These are phyloP conservation scores for Bradynema listronoti DNA, from an alignment of 1,140 invertebrate species.

Conservation along the genomic window DNA sequence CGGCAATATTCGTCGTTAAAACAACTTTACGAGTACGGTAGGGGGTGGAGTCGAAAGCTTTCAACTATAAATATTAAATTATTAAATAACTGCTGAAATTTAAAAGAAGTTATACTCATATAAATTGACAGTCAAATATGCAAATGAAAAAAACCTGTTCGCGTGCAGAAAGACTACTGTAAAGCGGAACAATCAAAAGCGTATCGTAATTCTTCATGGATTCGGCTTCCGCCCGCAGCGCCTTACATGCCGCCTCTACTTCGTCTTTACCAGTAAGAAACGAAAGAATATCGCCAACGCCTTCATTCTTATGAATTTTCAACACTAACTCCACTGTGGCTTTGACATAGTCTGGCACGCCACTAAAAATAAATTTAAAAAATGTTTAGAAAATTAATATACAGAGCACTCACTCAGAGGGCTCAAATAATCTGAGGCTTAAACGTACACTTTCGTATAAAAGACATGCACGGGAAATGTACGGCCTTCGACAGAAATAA, in stretches of 20 bases:
- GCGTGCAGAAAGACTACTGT: slow-evolving; percentile 75
- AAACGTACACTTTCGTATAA: slow-evolving; percentile 66
- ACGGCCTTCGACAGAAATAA: slow-evolving; percentile 80
- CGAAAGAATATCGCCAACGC: slow-evolving; percentile 75
- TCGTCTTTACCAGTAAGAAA: slow-evolving; percentile 93
- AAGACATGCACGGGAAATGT: slow-evolving; percentile 79
- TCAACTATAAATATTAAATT: slow-evolving; percentile 65
- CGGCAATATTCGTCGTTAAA: slow-evolving; percentile 91
- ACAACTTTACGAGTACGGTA: slow-evolving; percentile 76
- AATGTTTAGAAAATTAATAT: background rate
- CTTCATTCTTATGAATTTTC: slow-evolving; percentile 78
- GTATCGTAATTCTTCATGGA: slow-evolving; percentile 63
- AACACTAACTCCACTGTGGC: slow-evolving; percentile 76
- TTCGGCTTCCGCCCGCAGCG: slow-evolving; percentile 62
- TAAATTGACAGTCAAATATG: slow-evolving; percentile 11
- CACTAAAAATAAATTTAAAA: slow-evolving; percentile 30
- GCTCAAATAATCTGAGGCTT: slow-evolving; percentile 9
- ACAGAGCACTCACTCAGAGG: background rate
- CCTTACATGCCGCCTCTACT: slow-evolving; percentile 63
- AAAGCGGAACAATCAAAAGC: slow-evolving; percentile 81
- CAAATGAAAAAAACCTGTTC: slow-evolving; percentile 62
- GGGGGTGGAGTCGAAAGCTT: slow-evolving; percentile 75
- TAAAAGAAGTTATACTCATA: background rate
- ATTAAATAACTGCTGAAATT: background rate
- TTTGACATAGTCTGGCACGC: slow-evolving; percentile 60